Conservation (phyloP, 2,113 vertebrate genomes). For the Puma concolor region DNA sequence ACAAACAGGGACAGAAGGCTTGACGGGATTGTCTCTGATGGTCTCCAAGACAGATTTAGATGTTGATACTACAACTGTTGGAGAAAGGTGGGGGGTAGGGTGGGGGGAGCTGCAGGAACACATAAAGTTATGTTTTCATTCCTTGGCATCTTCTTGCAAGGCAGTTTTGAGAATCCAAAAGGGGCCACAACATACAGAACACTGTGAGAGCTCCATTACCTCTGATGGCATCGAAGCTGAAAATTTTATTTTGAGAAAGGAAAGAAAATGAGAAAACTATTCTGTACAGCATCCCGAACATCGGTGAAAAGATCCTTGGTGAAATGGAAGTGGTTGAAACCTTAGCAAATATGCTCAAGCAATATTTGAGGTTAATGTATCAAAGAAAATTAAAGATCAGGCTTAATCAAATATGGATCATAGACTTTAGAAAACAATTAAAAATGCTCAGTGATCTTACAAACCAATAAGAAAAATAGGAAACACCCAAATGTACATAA, state of each 20-base stretch:
- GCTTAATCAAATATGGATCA: neutral
- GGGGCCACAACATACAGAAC: neutral
- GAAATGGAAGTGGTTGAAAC: neutral
- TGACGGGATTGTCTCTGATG: neutral
- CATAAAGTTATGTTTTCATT: neutral
- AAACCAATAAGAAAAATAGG: neutral
- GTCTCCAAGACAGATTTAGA: neutral
- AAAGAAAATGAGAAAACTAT: conserved; percentile 14
- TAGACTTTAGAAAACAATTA: conserved; percentile 32
- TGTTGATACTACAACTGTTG: neutral
- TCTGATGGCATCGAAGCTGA: neutral
- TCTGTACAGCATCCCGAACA: neutral
- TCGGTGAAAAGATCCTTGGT: neutral
- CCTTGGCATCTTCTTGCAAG: neutral
- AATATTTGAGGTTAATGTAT: neutral
- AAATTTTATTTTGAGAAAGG: conserved; percentile 45
- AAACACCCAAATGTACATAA: neutral
- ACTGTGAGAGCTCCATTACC: neutral
- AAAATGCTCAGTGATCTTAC: neutral
- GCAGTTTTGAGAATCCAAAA: neutral
- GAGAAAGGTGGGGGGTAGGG: neutral
- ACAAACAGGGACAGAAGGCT: neutral
- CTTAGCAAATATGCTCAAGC: neutral
- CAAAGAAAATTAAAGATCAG: neutral
- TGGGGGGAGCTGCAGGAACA: neutral